Percentiles rank a stretch among this genome's conserved stretches.
Conservation (phyloP, 1,140 invertebrate species). For the Ptiloglossa arizonensis region DNA sequence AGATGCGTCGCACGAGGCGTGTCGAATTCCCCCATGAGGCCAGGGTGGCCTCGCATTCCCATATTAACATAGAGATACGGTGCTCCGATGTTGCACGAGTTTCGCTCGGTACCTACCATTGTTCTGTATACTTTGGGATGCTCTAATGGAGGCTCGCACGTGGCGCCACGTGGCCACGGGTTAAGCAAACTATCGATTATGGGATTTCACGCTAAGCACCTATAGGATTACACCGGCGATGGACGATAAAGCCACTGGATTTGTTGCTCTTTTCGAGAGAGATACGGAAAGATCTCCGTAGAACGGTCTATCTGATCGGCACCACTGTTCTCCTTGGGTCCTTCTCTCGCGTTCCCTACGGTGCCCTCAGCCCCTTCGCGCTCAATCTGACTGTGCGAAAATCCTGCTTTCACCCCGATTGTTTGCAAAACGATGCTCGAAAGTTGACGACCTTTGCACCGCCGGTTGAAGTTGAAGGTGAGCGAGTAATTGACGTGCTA, state of each 20-base stretch:
- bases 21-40: conserved; percentile 77
- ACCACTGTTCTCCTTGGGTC: neutral
- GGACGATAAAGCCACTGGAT: conserved; percentile 80
- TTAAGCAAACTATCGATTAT: conserved; percentile 82
- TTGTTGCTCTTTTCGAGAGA: conserved; percentile 79
- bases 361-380: neutral
- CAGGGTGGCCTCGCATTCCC: conserved; percentile 72
- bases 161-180: conserved; percentile 79
- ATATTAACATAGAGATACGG: conserved; percentile 81
- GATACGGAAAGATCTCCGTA: conserved; percentile 37
- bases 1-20: conserved; percentile 71
- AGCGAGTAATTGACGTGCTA: no score
- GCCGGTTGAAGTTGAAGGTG: no score
- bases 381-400: conserved; percentile 28
- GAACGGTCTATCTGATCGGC: conserved; percentile 59
- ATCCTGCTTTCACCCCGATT: neutral
- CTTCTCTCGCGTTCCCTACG: neutral
- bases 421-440: no score
- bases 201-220: conserved; percentile 81
- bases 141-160: conserved; percentile 78
- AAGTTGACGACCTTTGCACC: no score
- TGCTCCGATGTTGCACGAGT: conserved; percentile 60
- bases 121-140: conserved; percentile 52
- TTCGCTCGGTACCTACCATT: conserved; percentile 30
- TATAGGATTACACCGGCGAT: conserved; percentile 80